Evolutionary conservation across 2,888 invertebrate genomes (phyloP).

Genomic region (Clitarchus hookeri): DNA sequence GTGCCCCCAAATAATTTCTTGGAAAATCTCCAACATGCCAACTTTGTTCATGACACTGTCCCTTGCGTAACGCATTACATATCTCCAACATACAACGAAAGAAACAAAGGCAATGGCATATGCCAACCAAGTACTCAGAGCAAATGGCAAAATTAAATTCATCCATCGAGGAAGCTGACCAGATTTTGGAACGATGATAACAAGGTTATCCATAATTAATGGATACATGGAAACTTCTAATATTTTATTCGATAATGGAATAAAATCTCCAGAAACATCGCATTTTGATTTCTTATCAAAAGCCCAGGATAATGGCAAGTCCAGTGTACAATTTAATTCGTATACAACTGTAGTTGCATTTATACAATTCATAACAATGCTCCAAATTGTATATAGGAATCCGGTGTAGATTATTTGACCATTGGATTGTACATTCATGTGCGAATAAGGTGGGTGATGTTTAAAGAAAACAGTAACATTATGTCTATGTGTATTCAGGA

Average conservation of each 20-base stretch:
- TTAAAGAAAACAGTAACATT: background rate
- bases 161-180: background rate
- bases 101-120: background rate
- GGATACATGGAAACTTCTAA: background rate
- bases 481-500: background rate
- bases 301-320: background rate
- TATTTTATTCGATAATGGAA: background rate
- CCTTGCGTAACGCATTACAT: background rate
- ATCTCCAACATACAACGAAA: background rate
- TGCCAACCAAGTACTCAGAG: background rate
- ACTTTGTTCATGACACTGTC: background rate
- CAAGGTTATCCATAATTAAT: background rate
- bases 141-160: background rate
- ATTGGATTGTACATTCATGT: background rate
- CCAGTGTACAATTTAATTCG: background rate
- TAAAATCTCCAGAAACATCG: background rate
- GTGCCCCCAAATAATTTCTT: background rate
- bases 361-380: background rate
- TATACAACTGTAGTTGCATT: background rate
- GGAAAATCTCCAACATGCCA: background rate
- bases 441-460: background rate
- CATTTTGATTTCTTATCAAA: background rate
- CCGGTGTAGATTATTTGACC: background rate
- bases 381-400: background rate
- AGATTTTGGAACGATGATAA: background rate